phyloP scores from a whole-genome alignment of 2,888 invertebrate species.

The Ceratothoa steindachneri region DNA sequence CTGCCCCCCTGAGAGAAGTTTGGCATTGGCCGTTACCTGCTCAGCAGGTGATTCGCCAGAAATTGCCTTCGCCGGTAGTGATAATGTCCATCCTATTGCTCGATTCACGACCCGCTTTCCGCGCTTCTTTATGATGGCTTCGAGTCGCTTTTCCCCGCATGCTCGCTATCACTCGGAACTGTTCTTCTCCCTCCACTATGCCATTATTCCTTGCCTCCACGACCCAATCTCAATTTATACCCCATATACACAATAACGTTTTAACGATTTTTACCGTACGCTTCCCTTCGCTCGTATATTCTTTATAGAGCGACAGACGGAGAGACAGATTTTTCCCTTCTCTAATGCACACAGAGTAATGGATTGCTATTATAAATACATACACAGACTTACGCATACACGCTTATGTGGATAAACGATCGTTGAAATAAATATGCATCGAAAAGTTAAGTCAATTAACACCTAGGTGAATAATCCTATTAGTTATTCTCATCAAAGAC shows the following conservation, averaged over 20 bases:
- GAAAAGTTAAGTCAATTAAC: no score
- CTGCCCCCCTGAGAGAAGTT: constrained; percentile 3
- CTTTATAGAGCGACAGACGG: no score
- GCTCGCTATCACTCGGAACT: not conserved
- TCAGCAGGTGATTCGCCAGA: constrained; percentile 8
- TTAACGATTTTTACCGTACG: not conserved
- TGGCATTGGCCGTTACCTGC: constrained; percentile 13
- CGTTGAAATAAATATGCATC: no score
- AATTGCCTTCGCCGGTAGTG: constrained; percentile 2
- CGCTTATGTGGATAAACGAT: no score
- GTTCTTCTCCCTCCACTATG: not conserved
- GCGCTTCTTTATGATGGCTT: not conserved
- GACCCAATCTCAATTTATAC: not conserved
- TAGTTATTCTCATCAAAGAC: no score
- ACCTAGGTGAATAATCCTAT: no score
- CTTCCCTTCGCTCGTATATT: no score
- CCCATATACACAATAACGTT: not conserved
- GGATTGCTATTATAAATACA: no score
- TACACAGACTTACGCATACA: no score
- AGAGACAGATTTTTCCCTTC: no score
- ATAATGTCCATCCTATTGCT: constrained; percentile 1
- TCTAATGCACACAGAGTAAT: no score
- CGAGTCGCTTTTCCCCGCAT: not conserved
- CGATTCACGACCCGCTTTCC: not conserved
- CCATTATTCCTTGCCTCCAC: not conserved